phyloP scores from a whole-genome alignment of 2,113 vertebrate genomes.

The Syngnathus scovelli region DNA sequence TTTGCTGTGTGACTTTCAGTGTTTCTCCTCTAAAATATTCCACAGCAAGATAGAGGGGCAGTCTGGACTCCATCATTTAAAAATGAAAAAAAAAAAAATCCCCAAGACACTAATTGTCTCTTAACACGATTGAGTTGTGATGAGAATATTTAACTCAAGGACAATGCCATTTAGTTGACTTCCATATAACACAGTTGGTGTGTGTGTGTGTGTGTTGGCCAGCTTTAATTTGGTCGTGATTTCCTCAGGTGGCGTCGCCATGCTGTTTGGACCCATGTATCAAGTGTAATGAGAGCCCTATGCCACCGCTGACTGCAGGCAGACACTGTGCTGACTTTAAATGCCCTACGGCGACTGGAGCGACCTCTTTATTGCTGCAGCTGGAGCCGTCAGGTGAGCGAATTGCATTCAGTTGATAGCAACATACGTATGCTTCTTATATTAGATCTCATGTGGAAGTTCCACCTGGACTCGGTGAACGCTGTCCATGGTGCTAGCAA shows the following conservation, averaged over 20 bases:
- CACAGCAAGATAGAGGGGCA: constrained; percentile 9
- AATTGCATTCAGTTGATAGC: neutral
- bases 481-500: too few relatives aligned
- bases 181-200: constrained; percentile 11
- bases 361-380: neutral
- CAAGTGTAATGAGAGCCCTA: constrained; percentile 23
- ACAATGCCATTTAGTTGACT: constrained; percentile 23
- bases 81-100: neutral
- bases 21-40: constrained; percentile 21
- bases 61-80: neutral
- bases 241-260: constrained; percentile 19
- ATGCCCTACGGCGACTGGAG: constrained; percentile 26
- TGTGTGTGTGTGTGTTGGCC: constrained; percentile 18
- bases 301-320: constrained; percentile 13
- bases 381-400: constrained; percentile 3
- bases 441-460: neutral
- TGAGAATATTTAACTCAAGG: constrained; percentile 38
- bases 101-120: constrained; percentile 30
- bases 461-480: too few relatives aligned
- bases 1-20: constrained; percentile 46
- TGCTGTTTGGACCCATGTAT: constrained; percentile 27
- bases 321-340: constrained; percentile 21
- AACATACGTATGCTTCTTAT: neutral
- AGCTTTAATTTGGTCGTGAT: constrained; percentile 39
- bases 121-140: constrained; percentile 43